Evolutionary conservation across 2,113 vertebrate species (phyloP).

Genomic region (Cryptomyrus ogoouensis): DNA sequence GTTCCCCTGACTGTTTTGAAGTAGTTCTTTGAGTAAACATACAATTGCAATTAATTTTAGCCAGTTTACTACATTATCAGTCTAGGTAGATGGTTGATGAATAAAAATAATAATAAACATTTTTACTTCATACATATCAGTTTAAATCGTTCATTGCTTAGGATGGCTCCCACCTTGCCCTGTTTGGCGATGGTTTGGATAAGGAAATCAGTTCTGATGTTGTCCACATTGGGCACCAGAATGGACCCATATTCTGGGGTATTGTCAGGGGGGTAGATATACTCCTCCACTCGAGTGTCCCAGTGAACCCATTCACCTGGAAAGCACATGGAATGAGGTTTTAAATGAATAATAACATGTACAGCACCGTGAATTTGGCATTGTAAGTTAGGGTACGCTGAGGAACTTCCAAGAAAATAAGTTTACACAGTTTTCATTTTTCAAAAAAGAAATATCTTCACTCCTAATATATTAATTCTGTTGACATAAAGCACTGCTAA

Average conservation of each 20-base stretch:
- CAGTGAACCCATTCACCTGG: slow-evolving; percentile 87
- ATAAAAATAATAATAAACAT: neutral
- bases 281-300: slow-evolving; percentile 73
- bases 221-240: slow-evolving; percentile 92
- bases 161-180: slow-evolving; percentile 70
- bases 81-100: neutral
- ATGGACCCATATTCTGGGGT: slow-evolving; percentile 83
- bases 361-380: neutral
- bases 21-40: neutral
- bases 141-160: neutral
- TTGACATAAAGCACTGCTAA: neutral
- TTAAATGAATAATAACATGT: neutral
- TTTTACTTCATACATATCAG: neutral
- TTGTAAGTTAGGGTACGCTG: neutral
- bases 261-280: slow-evolving; percentile 70
- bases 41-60: neutral
- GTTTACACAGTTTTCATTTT: neutral
- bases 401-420: neutral
- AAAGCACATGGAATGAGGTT: neutral
- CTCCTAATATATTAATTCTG: neutral
- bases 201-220: slow-evolving; percentile 83
- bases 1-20: neutral
- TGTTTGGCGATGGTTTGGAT: slow-evolving; percentile 86
- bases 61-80: neutral
- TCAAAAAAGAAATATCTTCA: neutral